Percentiles rank a stretch among this genome's conserved stretches.
These are phyloP conservation scores for Zaprionus vittiger DNA, from an alignment of 1,140 invertebrate species.

Conservation along the genomic window DNA sequence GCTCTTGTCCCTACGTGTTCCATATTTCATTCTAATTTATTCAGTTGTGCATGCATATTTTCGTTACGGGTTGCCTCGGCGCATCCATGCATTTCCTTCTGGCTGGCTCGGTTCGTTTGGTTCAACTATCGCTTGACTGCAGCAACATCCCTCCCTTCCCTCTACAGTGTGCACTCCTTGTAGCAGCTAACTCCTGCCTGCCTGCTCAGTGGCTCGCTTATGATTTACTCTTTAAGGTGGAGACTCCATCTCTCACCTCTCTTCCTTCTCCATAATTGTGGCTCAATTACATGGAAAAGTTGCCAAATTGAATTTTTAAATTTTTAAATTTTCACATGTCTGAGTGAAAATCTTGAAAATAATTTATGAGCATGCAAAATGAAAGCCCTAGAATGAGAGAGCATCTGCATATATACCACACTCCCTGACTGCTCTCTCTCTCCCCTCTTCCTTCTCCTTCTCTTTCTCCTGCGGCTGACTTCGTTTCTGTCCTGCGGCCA, in stretches of 20 bases:
- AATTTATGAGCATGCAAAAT: conserved; percentile 66
- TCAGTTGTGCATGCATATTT: conserved; percentile 82
- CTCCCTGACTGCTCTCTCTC: neutral
- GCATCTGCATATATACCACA: conserved; percentile 29
- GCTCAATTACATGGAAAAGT: conserved; percentile 82
- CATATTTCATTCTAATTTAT: conserved; percentile 83
- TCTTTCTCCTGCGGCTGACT: conserved; percentile 10
- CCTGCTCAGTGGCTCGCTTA: conserved; percentile 73
- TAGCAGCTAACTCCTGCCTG: neutral
- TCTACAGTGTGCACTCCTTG: neutral
- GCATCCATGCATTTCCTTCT: conserved; percentile 82
- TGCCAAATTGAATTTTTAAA: conserved; percentile 82
- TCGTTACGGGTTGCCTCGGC: conserved; percentile 80
- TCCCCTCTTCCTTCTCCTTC: neutral
- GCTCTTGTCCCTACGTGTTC: conserved; percentile 72
- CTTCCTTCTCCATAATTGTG: conserved; percentile 64
- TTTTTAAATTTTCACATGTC: conserved; percentile 72
- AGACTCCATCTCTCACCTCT: conserved; percentile 35
- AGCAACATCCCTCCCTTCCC: conserved; percentile 22
- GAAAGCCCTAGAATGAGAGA: conserved; percentile 22
- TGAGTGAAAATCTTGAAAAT: conserved; percentile 58
- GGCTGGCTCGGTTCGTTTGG: conserved; percentile 79
- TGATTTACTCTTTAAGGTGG: conserved; percentile 76
- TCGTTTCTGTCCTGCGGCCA: conserved; percentile 13
- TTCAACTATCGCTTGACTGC: conserved; percentile 79